Evolutionary conservation across 2,797 vertebrate species (phyloP).

Genomic region (Eidolon dupreanum): DNA sequence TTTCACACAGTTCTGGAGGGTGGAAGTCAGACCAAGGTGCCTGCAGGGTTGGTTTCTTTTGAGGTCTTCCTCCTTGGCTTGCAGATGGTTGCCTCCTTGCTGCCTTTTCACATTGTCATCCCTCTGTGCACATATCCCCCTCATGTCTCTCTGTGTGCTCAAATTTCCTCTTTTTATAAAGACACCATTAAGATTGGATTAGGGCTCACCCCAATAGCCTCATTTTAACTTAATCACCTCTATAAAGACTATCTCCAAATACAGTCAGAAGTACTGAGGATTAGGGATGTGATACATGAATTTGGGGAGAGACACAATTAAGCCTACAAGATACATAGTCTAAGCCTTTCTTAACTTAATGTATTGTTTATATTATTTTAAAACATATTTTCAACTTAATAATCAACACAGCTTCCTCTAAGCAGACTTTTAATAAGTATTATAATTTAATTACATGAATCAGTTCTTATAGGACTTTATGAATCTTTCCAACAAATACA

Average conservation of each 20-base stretch:
- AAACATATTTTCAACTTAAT: slow-evolving; percentile 9
- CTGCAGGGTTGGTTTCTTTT: background rate
- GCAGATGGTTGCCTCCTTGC: too few relatives aligned
- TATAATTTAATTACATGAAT: background rate
- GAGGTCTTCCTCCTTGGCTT: background rate
- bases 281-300: background rate
- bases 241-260: background rate
- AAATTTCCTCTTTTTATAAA: background rate
- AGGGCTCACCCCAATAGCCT: background rate
- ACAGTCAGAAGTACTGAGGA: background rate
- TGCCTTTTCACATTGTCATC: background rate
- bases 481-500: background rate
- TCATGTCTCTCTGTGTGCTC: background rate
- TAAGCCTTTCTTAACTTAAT: background rate
- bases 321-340: background rate
- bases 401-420: background rate
- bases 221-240: background rate
- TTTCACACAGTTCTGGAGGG: background rate
- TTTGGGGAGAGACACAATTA: background rate
- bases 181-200: background rate
- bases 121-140: fast-evolving
- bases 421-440: background rate
- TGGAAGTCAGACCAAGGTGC: background rate
- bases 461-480: background rate
- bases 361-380: background rate